A percentile compares a stretch with the other conserved stretches of the same genome.
phyloP scores from a whole-genome alignment of 2,888 invertebrate genomes.

The Cantharis rufa region DNA sequence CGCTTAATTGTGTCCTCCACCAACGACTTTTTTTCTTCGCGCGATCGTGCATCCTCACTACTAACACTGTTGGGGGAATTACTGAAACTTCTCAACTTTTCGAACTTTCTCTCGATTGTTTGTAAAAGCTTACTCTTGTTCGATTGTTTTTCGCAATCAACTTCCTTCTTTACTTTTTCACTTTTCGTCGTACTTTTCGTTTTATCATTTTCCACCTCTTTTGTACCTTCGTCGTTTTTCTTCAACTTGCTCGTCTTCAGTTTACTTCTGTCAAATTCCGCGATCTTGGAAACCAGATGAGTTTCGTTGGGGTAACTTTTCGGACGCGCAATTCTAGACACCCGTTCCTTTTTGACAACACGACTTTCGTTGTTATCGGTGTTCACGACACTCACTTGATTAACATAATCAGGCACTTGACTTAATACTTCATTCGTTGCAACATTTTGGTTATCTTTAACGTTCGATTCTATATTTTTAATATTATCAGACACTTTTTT shows the following conservation, averaged over 20 bases:
- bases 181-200: conserved; percentile 52
- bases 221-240: conserved; percentile 11
- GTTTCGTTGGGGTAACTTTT: conserved; percentile 62
- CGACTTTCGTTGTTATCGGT: conserved; percentile 33
- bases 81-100: conserved; percentile 63
- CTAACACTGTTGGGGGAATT: conserved; percentile 52
- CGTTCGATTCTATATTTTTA: conserved; percentile 46
- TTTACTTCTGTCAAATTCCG: conserved; percentile 43
- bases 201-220: background rate
- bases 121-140: conserved; percentile 66
- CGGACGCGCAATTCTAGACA: conserved; percentile 60
- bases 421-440: background rate
- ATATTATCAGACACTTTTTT: conserved; percentile 47
- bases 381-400: conserved; percentile 45
- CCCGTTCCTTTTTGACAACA: conserved; percentile 47
- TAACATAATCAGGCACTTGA: conserved; percentile 8
- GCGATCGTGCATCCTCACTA: conserved; percentile 48
- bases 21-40: conserved; percentile 54
- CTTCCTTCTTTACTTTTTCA: conserved; percentile 42
- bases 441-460: conserved; percentile 43
- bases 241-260: conserved; percentile 52
- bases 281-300: conserved; percentile 44
- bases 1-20: conserved; percentile 62
- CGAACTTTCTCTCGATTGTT: conserved; percentile 76
- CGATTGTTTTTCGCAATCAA: conserved; percentile 39